These are phyloP conservation scores for Enteromius trimaculatus DNA, from an alignment of 2,797 vertebrate genomes.

Conservation along the genomic window DNA sequence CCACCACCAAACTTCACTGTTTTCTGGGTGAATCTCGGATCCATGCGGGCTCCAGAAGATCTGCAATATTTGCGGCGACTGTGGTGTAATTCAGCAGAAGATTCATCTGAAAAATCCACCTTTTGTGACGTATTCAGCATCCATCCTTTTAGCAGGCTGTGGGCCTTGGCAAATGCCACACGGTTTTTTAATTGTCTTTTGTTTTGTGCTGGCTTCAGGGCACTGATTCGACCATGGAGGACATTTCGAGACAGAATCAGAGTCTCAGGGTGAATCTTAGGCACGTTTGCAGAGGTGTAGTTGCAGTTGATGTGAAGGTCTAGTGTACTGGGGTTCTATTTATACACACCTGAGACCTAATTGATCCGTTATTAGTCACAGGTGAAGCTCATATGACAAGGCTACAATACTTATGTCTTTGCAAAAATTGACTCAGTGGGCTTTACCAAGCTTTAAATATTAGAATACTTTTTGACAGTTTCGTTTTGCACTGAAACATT, in stretches of 20 bases:
- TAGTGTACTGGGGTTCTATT: too few species aligned
- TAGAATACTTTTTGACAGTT: neutral
- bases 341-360: too few species aligned
- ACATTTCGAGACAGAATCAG: neutral
- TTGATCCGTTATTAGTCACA: too few species aligned
- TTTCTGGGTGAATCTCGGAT: slow-evolving; percentile 21
- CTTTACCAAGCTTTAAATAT: neutral
- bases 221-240: neutral
- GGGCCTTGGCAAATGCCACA: slow-evolving; percentile 3
- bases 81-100: too few species aligned
- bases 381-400: too few species aligned
- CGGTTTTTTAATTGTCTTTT: neutral
- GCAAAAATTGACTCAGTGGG: neutral
- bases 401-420: neutral
- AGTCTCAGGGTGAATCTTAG: too few species aligned
- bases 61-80: neutral
- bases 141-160: slow-evolving; percentile 11
- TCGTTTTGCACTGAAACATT: slow-evolving; percentile 8
- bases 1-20: neutral
- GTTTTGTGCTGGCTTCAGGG: slow-evolving; percentile 11
- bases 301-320: too few species aligned
- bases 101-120: neutral
- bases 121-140: neutral
- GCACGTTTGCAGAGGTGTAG: too few species aligned
- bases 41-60: neutral